Conservation (phyloP, 2,888 invertebrate genomes). For the Lycaena phlaeas region DNA sequence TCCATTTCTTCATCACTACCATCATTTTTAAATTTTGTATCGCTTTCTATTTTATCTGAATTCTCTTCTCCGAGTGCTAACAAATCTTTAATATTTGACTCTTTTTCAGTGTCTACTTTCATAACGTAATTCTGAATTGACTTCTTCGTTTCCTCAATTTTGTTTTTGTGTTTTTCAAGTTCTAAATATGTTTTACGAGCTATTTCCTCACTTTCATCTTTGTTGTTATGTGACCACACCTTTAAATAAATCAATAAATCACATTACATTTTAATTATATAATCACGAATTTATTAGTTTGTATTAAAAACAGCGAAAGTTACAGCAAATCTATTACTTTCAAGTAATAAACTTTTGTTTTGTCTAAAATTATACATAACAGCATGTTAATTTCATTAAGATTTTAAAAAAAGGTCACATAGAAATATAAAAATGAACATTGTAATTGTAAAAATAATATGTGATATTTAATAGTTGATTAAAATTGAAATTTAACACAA, state of each 20-base stretch:
- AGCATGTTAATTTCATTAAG: no score
- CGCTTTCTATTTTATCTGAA: constrained; percentile 23
- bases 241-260: constrained; percentile 23
- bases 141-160: constrained; percentile 75
- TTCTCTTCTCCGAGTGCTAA: constrained; percentile 77
- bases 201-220: constrained; percentile 52
- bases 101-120: constrained; percentile 26
- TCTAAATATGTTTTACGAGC: constrained; percentile 67
- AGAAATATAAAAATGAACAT: no score
- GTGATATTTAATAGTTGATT: no score
- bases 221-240: constrained; percentile 48
- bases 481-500: no score
- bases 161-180: constrained; percentile 72
- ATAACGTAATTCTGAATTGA: constrained; percentile 63
- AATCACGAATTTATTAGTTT: no score
- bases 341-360: no score
- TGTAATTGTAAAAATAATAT: no score
- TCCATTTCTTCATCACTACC: constrained; percentile 77
- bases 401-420: no score
- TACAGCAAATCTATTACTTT: no score
- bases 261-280: no score
- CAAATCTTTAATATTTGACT: constrained; percentile 74
- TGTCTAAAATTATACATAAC: no score
- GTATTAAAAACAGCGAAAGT: no score
- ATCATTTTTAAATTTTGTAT: constrained; percentile 31